A percentile compares a stretch with the other conserved stretches of the same genome.
Evolutionary conservation across 2,888 invertebrate species (phyloP).

Genomic region (Ypsolopha sequella): DNA sequence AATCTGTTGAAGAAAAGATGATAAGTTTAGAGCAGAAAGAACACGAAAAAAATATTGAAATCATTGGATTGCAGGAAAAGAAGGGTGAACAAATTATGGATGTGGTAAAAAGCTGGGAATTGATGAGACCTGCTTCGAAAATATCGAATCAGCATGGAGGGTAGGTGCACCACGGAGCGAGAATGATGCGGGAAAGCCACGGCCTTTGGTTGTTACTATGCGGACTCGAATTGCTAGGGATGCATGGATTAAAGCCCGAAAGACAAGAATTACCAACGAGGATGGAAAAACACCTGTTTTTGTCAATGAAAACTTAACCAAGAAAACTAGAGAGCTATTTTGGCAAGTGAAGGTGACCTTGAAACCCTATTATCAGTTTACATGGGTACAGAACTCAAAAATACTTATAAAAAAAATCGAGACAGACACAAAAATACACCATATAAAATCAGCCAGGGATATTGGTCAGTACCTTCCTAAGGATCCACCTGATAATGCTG

Average conservation of each 20-base stretch:
- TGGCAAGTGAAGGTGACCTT: not conserved
- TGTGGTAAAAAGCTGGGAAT: constrained; percentile 7
- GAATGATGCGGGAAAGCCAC: not conserved
- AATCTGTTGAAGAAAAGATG: constrained; percentile 9
- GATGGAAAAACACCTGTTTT: too few relatives aligned
- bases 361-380: constrained; percentile 6
- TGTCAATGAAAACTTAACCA: constrained; percentile 1
- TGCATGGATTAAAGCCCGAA: constrained; percentile 3
- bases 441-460: too few relatives aligned
- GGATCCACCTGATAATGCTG: too few relatives aligned
- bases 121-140: constrained; percentile 5
- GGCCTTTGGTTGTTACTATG: constrained; percentile 5
- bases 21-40: constrained; percentile 6
- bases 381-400: constrained; percentile 9
- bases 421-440: too few relatives aligned
- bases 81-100: not conserved
- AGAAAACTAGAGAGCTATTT: not conserved
- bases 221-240: constrained; percentile 5
- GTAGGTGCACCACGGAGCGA: too few relatives aligned
- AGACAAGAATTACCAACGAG: not conserved
- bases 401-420: constrained; percentile 6
- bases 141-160: too few relatives aligned
- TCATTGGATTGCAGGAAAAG: not conserved
- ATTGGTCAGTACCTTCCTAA: too few relatives aligned
- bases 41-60: constrained; percentile 4